Percentiles rank a stretch among this genome's conserved stretches.
Conservation (phyloP, 2,113 vertebrate genomes). For the Meles meles region DNA sequence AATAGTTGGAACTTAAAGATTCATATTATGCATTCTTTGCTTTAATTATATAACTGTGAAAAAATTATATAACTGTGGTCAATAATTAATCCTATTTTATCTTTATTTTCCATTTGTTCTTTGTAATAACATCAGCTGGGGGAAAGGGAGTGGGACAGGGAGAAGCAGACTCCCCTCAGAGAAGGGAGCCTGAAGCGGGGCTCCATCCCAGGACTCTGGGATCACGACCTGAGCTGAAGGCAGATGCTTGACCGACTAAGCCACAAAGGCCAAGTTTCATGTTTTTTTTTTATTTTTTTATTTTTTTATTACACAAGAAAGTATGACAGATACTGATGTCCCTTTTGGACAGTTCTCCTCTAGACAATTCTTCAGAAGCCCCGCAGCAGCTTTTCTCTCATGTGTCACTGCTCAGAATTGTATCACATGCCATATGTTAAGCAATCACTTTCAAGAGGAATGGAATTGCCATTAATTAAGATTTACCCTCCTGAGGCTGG, state of each 20-base stretch:
- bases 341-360: background rate
- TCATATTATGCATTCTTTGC: background rate
- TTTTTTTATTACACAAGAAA: slow-evolving; percentile 11
- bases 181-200: background rate
- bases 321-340: background rate
- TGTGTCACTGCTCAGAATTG: background rate
- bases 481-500: background rate
- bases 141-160: background rate
- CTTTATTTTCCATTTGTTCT: background rate
- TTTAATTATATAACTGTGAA: background rate
- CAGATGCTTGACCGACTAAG: background rate
- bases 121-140: background rate
- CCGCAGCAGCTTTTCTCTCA: background rate
- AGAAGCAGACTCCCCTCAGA: background rate
- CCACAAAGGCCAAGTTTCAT: background rate
- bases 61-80: background rate
- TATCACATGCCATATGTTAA: background rate
- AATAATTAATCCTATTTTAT: slow-evolving; percentile 1
- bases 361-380: background rate
- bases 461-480: background rate
- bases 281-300: no score
- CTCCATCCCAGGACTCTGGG: background rate
- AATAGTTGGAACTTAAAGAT: background rate
- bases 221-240: background rate
- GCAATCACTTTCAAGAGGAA: background rate